phyloP scores from a whole-genome alignment of 2,113 vertebrate genomes.

The Sebastes fasciatus region DNA sequence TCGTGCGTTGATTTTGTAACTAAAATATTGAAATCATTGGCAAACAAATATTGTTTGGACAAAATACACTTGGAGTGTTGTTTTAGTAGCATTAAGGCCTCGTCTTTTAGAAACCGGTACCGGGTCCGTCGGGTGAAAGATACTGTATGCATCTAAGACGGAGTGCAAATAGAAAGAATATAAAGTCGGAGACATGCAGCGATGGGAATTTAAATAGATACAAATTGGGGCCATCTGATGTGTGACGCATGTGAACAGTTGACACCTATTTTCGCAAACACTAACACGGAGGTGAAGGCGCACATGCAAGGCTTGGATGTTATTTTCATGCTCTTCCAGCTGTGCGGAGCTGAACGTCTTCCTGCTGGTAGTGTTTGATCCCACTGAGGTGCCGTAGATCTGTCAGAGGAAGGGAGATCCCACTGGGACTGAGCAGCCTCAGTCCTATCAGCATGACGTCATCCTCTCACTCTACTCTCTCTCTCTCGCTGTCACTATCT shows the following conservation, averaged over 20 bases:
- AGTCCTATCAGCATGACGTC: conserved; percentile 65
- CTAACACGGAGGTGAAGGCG: conserved; percentile 8
- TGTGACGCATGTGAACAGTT: conserved; percentile 32
- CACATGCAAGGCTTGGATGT: conserved; percentile 48
- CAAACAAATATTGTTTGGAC: too few species aligned
- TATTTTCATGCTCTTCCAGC: conserved; percentile 69
- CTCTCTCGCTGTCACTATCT: conserved; percentile 15
- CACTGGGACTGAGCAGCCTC: conserved; percentile 60
- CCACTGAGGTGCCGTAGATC: conserved; percentile 67
- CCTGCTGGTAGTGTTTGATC: conserved; percentile 75
- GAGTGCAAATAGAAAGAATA: background rate
- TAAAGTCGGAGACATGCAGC: background rate
- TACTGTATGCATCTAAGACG: background rate
- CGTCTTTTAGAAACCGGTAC: too few species aligned
- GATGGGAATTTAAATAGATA: conserved; percentile 1
- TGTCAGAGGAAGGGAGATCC: conserved; percentile 69
- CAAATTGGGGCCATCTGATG: background rate
- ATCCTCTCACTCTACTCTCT: conserved; percentile 39
- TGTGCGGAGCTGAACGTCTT: conserved; percentile 61
- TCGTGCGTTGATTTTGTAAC: too few species aligned
- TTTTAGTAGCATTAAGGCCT: too few species aligned
- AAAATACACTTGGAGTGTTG: too few species aligned
- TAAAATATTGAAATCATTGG: too few species aligned
- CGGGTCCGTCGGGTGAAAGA: too few species aligned
- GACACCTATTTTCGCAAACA: conserved; percentile 5